Evolutionary conservation across 2,888 invertebrate species (phyloP), one percentile per base, ranked within the genome.

Genomic region (Tiphia femorata): DNA sequence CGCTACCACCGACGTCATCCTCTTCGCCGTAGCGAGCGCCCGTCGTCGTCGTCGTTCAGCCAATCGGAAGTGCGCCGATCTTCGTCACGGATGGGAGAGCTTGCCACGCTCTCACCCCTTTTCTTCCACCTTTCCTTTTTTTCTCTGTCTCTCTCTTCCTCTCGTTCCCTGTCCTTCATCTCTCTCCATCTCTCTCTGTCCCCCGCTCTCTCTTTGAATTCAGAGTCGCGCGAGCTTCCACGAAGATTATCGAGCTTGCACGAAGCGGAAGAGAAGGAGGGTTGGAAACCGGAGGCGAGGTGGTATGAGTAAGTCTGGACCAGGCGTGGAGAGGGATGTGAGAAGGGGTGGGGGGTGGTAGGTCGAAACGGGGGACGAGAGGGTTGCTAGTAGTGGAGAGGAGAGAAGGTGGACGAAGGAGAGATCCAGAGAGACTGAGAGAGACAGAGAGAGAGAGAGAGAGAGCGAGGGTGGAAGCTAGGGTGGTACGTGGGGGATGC

Each of bases 171-270:
- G 25, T 16, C 29, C 20, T 14, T 27, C 29, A 25, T 27, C 23
- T 12, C 10, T 30, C 27, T 44, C 38, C 29, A 41, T 53, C 29
- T 56, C 43, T 53, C 58, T 40, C 53, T 19, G 29, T 40, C 50
- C 27, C 48, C 30, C 42, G 8, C 29, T 44, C 50, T 35, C 12
- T 20, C 53, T 46, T 43, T 30, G 51, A 44, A 48, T 55, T 57
- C 49, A 44, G 49, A 49, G 21, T 48, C 35, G 56, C 33, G 19
- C 66, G 56, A 67, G 58, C 56, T 58, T 27, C 56, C 54, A 63
- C 74, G 76, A 70, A 75, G 71, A 72, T 69, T 65, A 67, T 76
- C 76, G 76, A 76, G 70, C 63, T 68, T 62, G 57, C 71, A 59
- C 76, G 75, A 75, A 72, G 59, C 59, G 42, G 51, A 55, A 49